Evolutionary conservation across 2,113 vertebrate genomes (phyloP), one percentile per base, ranked within the genome.

Genomic region (Ranitomeya imitator): DNA sequence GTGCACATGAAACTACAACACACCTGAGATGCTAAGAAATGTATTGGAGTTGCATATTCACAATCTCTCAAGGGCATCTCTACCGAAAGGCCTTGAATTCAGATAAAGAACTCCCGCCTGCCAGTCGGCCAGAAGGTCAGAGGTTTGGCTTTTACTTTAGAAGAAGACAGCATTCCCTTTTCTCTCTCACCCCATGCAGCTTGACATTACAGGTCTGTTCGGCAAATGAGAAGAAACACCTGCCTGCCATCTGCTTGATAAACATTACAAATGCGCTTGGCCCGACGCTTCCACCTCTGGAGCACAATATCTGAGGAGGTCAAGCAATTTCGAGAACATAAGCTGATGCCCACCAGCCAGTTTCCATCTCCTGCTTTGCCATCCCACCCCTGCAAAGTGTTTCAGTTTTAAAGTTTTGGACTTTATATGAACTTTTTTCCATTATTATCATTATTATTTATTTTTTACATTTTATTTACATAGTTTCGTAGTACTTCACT

Each of bases 211-310:
- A 91, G 80, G 83, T 89, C 89, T 91, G 83, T 81, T 92, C 92
- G 79, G 80, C 69, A 90, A 89, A 91, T 84, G 90, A 92, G 93
- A 93, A 92, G 91, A 93, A 93, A 91, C 93, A 92, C 91, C 93
- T 93, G 93, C 85, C 91, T 91, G 90, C 91, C 92, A 91, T 92
- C 95, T 95, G 93, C 92, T 95, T 95, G 92, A 92, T 95, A 95
- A 95, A 94, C 93, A 94, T 94, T 91, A 91, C 94, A 94, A 93
- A 93, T 93, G 94, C 92, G 92, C 94, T 91, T 94, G 92, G 91
- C 90, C 94, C 89, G 89, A 85, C 85, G 91, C 63, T 52, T 85
- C 90, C 93, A 85, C 87, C 87, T 78, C 85, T 67, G 88, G 92
- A 93, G 94, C 93, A 92, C 91, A 93, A 91, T 93, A 90, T 91